Conservation (phyloP, 2,888 invertebrate genomes). For the Patella ulyssiponensis region DNA sequence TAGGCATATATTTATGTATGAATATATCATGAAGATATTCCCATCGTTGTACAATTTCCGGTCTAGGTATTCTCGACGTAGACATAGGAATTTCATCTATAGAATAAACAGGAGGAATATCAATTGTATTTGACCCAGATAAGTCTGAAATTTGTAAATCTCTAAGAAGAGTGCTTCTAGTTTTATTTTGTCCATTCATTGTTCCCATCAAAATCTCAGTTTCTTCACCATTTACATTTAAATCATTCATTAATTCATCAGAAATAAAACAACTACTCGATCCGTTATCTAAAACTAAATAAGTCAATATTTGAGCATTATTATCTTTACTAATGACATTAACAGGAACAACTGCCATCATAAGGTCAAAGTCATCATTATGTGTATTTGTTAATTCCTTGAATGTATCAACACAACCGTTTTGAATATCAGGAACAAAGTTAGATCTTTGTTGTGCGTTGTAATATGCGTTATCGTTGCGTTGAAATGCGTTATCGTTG, state of each 20-base stretch:
- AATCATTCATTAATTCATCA: not conserved
- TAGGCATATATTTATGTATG: not conserved
- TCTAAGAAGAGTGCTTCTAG: not conserved
- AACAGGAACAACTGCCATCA: constrained; percentile 29
- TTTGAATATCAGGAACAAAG: too few species aligned
- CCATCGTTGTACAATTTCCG: constrained; percentile 3
- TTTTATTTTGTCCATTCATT: too few species aligned
- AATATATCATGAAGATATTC: not conserved
- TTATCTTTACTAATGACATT: constrained; percentile 1
- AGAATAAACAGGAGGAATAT: not conserved
- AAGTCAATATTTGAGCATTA: not conserved
- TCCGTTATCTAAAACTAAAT: constrained; percentile 25
- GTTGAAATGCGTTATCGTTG: too few species aligned
- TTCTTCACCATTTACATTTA: constrained; percentile 12
- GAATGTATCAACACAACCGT: too few species aligned
- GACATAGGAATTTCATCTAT: not conserved
- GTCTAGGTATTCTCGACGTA: constrained; percentile 1
- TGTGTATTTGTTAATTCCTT: not conserved
- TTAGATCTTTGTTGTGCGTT: too few species aligned
- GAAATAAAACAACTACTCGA: constrained; percentile 20
- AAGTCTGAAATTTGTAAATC: not conserved
- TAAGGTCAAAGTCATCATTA: not conserved
- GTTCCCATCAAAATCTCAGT: constrained; percentile 17
- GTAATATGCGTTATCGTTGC: too few species aligned
- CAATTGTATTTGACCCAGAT: not conserved